phyloP scores from a whole-genome alignment of 1,140 invertebrate species.

The Glomeris maerens region DNA sequence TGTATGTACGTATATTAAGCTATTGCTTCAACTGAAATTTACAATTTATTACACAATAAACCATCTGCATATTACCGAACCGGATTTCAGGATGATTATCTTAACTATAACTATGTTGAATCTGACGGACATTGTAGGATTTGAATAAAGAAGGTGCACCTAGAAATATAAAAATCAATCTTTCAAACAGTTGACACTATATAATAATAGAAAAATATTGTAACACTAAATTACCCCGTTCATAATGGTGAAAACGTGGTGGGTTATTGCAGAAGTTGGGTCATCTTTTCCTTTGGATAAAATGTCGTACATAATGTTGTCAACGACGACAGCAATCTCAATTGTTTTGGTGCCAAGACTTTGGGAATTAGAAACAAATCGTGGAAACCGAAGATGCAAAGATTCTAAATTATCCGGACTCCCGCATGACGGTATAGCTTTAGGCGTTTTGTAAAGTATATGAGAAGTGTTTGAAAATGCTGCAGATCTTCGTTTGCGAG shows the following conservation, averaged over 20 bases:
- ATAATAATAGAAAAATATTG: conserved; percentile 12
- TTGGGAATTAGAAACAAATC: too few species aligned
- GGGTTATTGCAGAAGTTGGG: conserved; percentile 17
- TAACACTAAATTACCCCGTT: conserved; percentile 17
- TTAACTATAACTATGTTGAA: conserved; percentile 20
- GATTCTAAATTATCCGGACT: too few species aligned
- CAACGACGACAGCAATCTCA: conserved; percentile 27
- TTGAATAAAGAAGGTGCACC: conserved; percentile 22
- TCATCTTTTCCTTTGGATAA: conserved; percentile 14
- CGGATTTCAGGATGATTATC: conserved; percentile 18
- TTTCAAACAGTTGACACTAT: conserved; percentile 3
- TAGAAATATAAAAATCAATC: conserved; percentile 6
- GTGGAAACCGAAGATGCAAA: too few species aligned
- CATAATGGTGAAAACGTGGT: conserved; percentile 24
- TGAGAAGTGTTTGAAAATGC: too few species aligned
- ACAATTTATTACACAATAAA: conserved; percentile 21
- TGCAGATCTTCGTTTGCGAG: too few species aligned
- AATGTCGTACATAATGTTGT: conserved; percentile 19
- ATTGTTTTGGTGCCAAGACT: conserved; percentile 17
- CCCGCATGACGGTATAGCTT: too few species aligned
- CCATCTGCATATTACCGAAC: conserved; percentile 10
- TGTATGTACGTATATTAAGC: neutral
- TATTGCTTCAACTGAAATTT: conserved; percentile 17
- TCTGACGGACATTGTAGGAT: conserved; percentile 11
- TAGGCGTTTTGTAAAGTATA: too few species aligned